phyloP scores from a whole-genome alignment of 2,888 invertebrate genomes.

The Sialis fuliginosa region DNA sequence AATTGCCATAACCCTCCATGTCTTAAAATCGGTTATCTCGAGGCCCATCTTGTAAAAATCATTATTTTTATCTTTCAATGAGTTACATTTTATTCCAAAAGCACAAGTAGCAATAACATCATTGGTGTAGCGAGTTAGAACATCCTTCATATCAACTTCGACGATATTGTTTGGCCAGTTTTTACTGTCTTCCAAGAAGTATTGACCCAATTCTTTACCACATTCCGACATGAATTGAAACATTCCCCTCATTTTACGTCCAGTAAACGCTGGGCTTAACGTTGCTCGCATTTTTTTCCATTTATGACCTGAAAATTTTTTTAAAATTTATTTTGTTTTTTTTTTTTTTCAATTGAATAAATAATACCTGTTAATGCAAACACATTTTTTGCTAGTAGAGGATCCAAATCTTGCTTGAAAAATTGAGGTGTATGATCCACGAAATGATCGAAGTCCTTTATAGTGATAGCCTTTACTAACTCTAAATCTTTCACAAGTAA shows the following conservation, averaged over 20 bases:
- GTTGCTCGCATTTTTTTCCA: conserved; percentile 24
- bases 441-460: conserved; percentile 15
- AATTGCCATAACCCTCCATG: conserved; percentile 4
- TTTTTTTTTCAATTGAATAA: no score
- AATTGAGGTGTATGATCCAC: conserved; percentile 13
- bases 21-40: conserved; percentile 23
- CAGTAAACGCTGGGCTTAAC: conserved; percentile 22
- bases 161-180: conserved; percentile 5
- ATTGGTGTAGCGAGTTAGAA: conserved; percentile 27
- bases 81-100: conserved; percentile 34
- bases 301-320: conserved; percentile 10
- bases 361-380: conserved; percentile 13
- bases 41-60: conserved; percentile 34
- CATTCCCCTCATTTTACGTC: conserved; percentile 21
- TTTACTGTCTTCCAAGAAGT: conserved; percentile 12
- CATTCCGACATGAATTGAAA: conserved; percentile 15
- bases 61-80: conserved; percentile 30
- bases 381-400: conserved; percentile 13
- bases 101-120: conserved; percentile 35
- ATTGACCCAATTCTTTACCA: conserved; percentile 10
- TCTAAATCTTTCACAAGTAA: conserved; percentile 18
- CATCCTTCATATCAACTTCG: conserved; percentile 25
- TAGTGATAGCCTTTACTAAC: conserved; percentile 16
- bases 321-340: no score
- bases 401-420: conserved; percentile 12